A percentile compares a stretch with the other conserved stretches of the same genome.
phyloP scores from a whole-genome alignment of 2,113 vertebrate species.

The Neogobius melanostomus region DNA sequence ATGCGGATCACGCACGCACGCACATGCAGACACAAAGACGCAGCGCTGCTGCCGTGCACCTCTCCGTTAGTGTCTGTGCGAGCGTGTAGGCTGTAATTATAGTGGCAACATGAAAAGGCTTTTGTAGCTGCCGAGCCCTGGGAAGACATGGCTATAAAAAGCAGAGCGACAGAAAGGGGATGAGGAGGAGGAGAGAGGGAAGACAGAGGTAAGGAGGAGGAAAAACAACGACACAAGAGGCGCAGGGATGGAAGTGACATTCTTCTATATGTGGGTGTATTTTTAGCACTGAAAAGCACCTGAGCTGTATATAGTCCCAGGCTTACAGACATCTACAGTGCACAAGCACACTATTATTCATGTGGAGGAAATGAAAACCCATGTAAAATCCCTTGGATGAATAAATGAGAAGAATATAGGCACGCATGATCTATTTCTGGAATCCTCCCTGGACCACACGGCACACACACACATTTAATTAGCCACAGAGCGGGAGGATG shows the following conservation, averaged over 20 bases:
- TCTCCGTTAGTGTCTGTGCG: slow-evolving; percentile 21
- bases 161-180: slow-evolving; percentile 60
- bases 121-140: slow-evolving; percentile 73
- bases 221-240: slow-evolving; percentile 30
- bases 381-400: slow-evolving; percentile 59
- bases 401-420: slow-evolving; percentile 57
- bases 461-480: slow-evolving; percentile 52
- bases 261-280: slow-evolving; percentile 11
- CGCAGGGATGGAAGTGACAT: slow-evolving; percentile 25
- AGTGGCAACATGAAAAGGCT: slow-evolving; percentile 77
- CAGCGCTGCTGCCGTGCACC: slow-evolving; percentile 26
- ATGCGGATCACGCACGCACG: slow-evolving; percentile 49
- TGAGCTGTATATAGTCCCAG: slow-evolving; percentile 24
- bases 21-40: slow-evolving; percentile 62
- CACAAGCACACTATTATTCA: slow-evolving; percentile 57
- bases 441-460: slow-evolving; percentile 61
- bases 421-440: slow-evolving; percentile 67
- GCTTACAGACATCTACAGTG: slow-evolving; percentile 32
- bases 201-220: slow-evolving; percentile 8
- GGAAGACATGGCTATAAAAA: slow-evolving; percentile 78
- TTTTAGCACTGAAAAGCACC: slow-evolving; percentile 27
- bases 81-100: slow-evolving; percentile 75
- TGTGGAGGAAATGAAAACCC: slow-evolving; percentile 51
- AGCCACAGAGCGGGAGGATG: slow-evolving; percentile 51
- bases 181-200: slow-evolving; percentile 35